phyloP scores from a whole-genome alignment of 1,140 invertebrate genomes.

The Mycetomoellerius zeteki region DNA sequence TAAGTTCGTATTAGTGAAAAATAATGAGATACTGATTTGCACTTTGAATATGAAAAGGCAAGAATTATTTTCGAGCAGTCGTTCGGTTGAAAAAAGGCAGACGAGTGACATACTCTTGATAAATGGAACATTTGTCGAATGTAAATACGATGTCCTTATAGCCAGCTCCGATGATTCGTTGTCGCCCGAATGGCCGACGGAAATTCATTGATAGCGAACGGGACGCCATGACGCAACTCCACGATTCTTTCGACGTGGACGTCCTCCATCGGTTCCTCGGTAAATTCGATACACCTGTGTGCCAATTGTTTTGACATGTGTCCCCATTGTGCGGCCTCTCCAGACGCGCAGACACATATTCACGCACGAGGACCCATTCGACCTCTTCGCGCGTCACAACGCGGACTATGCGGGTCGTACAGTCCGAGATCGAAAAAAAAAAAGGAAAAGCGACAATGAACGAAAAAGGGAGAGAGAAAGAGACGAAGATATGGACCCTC shows the following conservation, averaged over 20 bases:
- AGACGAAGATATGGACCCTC: not conserved
- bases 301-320: slow-evolving; percentile 86
- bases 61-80: slow-evolving; percentile 15
- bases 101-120: slow-evolving; percentile 18
- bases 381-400: slow-evolving; percentile 69
- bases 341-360: slow-evolving; percentile 70
- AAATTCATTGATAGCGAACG: slow-evolving; percentile 56
- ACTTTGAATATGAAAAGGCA: not conserved
- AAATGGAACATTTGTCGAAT: slow-evolving; percentile 58
- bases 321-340: slow-evolving; percentile 80
- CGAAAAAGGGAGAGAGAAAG: not conserved
- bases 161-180: slow-evolving; percentile 34
- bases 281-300: slow-evolving; percentile 84
- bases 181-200: slow-evolving; percentile 40
- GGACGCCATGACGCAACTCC: slow-evolving; percentile 67
- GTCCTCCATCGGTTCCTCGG: slow-evolving; percentile 73
- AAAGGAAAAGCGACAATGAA: not conserved
- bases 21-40: not conserved
- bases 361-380: slow-evolving; percentile 73
- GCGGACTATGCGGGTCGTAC: slow-evolving; percentile 81
- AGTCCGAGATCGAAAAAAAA: slow-evolving; percentile 72
- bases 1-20: not conserved
- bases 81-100: not conserved
- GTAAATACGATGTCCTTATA: slow-evolving; percentile 50
- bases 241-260: slow-evolving; percentile 70